Percentiles rank a stretch among this genome's conserved stretches.
phyloP scores from a whole-genome alignment of 2,888 invertebrate genomes.

The Celastrina argiolus region DNA sequence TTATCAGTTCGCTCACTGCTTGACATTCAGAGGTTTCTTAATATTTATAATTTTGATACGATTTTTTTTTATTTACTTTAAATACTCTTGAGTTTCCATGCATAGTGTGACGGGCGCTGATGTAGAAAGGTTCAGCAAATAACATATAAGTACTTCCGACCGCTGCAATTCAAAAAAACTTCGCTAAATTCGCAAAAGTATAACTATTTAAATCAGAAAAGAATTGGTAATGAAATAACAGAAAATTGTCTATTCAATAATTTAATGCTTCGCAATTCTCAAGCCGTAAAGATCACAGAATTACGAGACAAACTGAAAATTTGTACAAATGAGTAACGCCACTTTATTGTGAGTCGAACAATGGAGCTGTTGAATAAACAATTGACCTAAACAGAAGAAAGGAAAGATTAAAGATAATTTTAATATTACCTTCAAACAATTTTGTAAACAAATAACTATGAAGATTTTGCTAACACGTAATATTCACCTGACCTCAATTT shows the following conservation, averaged over 20 bases:
- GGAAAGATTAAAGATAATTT: not conserved
- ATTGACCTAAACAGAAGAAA: constrained; percentile 2
- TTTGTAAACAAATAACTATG: not conserved
- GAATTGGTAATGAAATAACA: not conserved
- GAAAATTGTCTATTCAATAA: not conserved
- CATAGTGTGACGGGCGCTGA: too few relatives aligned
- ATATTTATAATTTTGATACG: too few relatives aligned
- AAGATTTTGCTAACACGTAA: not conserved
- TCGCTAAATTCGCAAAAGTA: too few relatives aligned
- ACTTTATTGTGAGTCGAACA: not conserved
- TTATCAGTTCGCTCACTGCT: too few relatives aligned
- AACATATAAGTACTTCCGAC: too few relatives aligned
- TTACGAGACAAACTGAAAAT: not conserved
- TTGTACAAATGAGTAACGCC: not conserved
- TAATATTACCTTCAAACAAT: not conserved
- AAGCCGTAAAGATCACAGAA: not conserved
- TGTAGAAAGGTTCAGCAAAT: too few relatives aligned
- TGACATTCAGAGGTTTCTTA: too few relatives aligned
- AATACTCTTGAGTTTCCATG: too few relatives aligned
- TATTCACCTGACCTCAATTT: constrained; percentile 12
- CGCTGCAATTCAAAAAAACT: too few relatives aligned
- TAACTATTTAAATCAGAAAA: too few relatives aligned
- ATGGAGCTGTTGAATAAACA: not conserved
- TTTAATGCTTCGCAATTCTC: too few relatives aligned
- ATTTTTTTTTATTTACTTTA: too few relatives aligned